Conservation (phyloP, 2,888 invertebrate genomes). For the Sipha maydis region DNA sequence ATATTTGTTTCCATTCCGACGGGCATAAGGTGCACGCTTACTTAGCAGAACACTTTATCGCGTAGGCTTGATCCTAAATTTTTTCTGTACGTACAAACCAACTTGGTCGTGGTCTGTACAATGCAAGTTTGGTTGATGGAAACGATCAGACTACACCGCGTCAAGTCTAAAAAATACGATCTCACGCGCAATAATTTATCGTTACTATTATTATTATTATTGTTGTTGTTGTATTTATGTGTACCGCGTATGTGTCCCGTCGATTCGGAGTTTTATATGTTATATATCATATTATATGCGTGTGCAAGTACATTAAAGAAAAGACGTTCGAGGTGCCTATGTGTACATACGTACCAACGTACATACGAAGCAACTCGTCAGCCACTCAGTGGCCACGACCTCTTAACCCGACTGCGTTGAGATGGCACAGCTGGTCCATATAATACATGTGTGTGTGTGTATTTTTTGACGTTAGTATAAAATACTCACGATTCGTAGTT, state of each 20-base stretch:
- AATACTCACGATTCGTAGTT: neutral
- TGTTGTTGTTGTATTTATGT: neutral
- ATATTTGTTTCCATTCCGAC: no score
- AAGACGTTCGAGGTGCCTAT: neutral
- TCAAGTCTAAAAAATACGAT: conserved; percentile 9
- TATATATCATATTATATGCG: neutral
- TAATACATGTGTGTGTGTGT: neutral
- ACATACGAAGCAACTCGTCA: neutral
- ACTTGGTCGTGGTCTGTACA: neutral
- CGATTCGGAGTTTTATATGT: neutral
- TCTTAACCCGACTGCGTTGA: conserved; percentile 8
- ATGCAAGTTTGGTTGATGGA: neutral
- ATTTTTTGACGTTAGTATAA: neutral
- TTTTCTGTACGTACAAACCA: neutral
- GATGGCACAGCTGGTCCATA: neutral
- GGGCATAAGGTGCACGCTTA: no score
- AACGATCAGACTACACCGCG: neutral
- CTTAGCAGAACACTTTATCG: neutral
- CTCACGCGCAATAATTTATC: conserved; percentile 15
- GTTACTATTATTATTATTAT: neutral
- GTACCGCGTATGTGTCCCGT: conserved; percentile 1
- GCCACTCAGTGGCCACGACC: conserved; percentile 25
- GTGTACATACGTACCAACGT: neutral
- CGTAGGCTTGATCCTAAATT: neutral
- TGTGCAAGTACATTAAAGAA: neutral